Conservation (phyloP, 1,140 invertebrate species). For the Rhyacophila brunnea region DNA sequence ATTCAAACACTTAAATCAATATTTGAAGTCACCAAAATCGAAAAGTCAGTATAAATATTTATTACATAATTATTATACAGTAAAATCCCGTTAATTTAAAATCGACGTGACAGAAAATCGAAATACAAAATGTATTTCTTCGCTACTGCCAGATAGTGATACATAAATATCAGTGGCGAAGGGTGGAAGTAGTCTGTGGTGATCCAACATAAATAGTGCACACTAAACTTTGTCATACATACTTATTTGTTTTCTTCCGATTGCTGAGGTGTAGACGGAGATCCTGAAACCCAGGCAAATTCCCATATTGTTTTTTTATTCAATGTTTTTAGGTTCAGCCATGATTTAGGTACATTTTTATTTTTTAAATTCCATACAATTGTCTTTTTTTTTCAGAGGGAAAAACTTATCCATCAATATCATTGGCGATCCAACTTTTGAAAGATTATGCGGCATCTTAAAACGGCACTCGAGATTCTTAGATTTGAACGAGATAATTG, state of each 20-base stretch:
- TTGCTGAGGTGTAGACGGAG: too few relatives aligned
- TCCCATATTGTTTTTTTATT: too few relatives aligned
- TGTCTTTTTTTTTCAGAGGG: slow-evolving; percentile 9
- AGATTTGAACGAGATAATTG: slow-evolving; percentile 54
- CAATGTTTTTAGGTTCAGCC: too few relatives aligned
- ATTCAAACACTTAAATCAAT: slow-evolving; percentile 13
- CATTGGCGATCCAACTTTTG: slow-evolving; percentile 44
- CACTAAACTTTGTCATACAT: too few relatives aligned
- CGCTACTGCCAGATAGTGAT: neutral
- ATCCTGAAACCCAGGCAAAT: too few relatives aligned
- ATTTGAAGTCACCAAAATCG: slow-evolving; percentile 7
- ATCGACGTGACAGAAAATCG: too few relatives aligned
- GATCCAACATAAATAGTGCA: too few relatives aligned
- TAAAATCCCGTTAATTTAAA: too few relatives aligned
- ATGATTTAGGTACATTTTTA: too few relatives aligned
- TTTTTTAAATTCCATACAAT: neutral
- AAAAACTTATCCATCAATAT: neutral
- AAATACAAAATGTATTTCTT: neutral
- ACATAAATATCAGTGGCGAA: too few relatives aligned
- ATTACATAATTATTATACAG: neutral
- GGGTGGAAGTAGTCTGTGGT: too few relatives aligned
- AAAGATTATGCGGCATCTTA: slow-evolving; percentile 50
- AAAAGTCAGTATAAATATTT: slow-evolving; percentile 6
- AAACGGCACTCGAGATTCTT: slow-evolving; percentile 54
- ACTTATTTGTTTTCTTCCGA: too few relatives aligned